These are phyloP conservation scores for Orthosia cruda DNA, from an alignment of 2,888 invertebrate species.

Conservation along the genomic window DNA sequence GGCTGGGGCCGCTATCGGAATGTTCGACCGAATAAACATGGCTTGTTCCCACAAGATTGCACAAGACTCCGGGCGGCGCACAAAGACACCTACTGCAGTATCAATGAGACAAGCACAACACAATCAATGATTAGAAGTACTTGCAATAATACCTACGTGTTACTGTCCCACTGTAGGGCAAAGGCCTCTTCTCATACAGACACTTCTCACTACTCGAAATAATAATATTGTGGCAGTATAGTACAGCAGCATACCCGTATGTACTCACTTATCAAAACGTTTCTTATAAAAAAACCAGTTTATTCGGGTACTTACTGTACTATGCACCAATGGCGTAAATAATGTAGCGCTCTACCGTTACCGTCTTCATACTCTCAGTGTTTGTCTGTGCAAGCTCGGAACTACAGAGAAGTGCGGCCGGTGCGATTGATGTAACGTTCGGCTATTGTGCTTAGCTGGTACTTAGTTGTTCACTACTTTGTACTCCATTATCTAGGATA, in stretches of 20 bases:
- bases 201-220: too few relatives aligned
- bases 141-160: too few relatives aligned
- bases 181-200: too few relatives aligned
- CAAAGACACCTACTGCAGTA: conserved; percentile 45
- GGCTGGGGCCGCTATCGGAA: conserved; percentile 53
- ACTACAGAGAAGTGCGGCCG: conserved; percentile 31
- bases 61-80: conserved; percentile 51
- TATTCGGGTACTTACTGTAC: too few relatives aligned
- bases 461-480: conserved; percentile 36
- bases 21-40: conserved; percentile 66
- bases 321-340: too few relatives aligned
- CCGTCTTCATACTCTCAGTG: conserved; percentile 27
- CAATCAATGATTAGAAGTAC: neutral
- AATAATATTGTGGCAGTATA: too few relatives aligned
- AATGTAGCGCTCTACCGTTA: conserved; percentile 2
- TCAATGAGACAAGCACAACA: conserved; percentile 17
- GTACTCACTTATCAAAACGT: too few relatives aligned
- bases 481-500: neutral
- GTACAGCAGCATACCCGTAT: too few relatives aligned
- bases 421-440: conserved; percentile 48
- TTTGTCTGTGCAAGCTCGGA: neutral
- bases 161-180: too few relatives aligned
- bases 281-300: too few relatives aligned
- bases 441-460: conserved; percentile 43
- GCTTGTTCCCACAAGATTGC: conserved; percentile 64